Percentiles rank a stretch among this genome's conserved stretches.
Evolutionary conservation across 2,797 vertebrate genomes (phyloP).

Genomic region (Halcyon leucocephala): DNA sequence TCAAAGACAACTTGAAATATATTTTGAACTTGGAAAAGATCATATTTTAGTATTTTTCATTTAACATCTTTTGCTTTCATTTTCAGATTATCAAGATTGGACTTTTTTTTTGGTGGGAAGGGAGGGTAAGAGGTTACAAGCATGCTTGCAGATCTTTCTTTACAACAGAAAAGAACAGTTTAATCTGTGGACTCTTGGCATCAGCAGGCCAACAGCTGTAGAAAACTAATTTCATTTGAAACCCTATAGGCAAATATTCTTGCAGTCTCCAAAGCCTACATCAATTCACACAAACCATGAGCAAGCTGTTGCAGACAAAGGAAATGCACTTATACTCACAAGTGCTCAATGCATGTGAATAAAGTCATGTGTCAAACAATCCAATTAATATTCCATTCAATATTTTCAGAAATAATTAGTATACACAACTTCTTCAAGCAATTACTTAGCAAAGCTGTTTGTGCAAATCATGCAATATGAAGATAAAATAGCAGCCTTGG

Average conservation of each 20-base stretch:
- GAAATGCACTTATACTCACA: neutral
- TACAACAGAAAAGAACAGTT: neutral
- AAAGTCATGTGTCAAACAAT: neutral
- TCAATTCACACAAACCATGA: neutral
- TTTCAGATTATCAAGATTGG: neutral
- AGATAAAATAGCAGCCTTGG: neutral
- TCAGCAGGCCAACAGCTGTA: conserved; percentile 26
- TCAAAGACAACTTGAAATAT: neutral
- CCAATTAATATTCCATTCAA: neutral
- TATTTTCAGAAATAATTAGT: conserved; percentile 9
- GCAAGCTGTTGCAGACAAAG: conserved; percentile 1
- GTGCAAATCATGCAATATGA: neutral
- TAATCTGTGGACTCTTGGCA: conserved; percentile 1
- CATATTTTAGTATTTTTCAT: neutral
- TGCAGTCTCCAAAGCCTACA: conserved; percentile 6
- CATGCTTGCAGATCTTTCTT: neutral
- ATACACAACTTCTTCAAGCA: neutral
- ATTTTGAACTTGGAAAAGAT: neutral
- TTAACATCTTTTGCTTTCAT: neutral
- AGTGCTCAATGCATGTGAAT: neutral
- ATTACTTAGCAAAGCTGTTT: neutral
- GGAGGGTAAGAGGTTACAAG: neutral
- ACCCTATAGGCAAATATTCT: conserved; percentile 22
- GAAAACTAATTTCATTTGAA: conserved; percentile 46
- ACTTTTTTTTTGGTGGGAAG: accelerated